A percentile compares a stretch with the other conserved stretches of the same genome.
Evolutionary conservation across 2,888 invertebrate genomes (phyloP).

Genomic region (Polia nebulosa): DNA sequence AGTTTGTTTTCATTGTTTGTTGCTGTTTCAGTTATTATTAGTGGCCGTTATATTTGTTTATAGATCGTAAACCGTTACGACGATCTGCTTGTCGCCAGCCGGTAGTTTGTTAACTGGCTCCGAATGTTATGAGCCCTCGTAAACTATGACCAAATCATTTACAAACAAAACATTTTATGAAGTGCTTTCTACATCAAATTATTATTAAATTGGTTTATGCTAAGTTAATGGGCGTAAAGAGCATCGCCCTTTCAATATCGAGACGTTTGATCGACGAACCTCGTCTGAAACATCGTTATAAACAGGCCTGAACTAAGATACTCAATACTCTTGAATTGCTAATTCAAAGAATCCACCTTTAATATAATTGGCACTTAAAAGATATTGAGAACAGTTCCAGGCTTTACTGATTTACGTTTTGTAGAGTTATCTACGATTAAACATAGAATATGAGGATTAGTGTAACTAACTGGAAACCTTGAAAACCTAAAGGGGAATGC

Average conservation of each 20-base stretch:
- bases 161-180: constrained; percentile 82
- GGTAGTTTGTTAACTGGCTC: constrained; percentile 86
- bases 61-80: constrained; percentile 88
- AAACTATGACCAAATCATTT: constrained; percentile 86
- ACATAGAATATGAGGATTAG: not conserved
- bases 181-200: constrained; percentile 70
- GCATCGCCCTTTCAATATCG: constrained; percentile 6
- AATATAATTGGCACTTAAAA: constrained; percentile 4
- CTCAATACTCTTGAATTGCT: constrained; percentile 3
- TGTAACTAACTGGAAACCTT: not conserved
- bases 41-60: constrained; percentile 89
- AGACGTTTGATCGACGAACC: constrained; percentile 3
- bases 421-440: not conserved
- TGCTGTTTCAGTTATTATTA: constrained; percentile 90
- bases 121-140: constrained; percentile 83
- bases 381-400: not conserved
- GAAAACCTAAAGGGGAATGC: too few species aligned
- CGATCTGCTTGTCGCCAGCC: constrained; percentile 87
- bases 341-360: constrained; percentile 1
- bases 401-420: not conserved
- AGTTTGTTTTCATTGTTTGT: constrained; percentile 88
- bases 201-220: constrained; percentile 67
- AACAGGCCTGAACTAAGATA: not conserved
- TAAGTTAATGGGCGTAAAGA: constrained; percentile 39
- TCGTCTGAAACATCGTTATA: constrained; percentile 1